These are phyloP conservation scores for Notarius lentiginosus DNA, from an alignment of 2,113 vertebrate genomes.

Conservation along the genomic window DNA sequence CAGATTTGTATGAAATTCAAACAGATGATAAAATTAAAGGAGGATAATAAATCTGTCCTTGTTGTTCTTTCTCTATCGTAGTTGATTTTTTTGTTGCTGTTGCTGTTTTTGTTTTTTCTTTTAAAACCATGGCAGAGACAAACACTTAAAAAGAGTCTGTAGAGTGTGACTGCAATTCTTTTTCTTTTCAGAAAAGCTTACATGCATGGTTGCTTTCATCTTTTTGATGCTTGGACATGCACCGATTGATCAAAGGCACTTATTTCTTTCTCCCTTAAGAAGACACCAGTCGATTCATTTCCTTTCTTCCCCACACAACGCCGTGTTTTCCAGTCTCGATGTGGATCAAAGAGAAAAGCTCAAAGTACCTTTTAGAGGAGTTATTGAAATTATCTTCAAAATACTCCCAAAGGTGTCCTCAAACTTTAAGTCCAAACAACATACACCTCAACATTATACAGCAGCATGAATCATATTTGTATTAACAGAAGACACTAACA, in stretches of 20 bases:
- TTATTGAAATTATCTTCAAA: slow-evolving; percentile 45
- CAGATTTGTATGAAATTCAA: not conserved
- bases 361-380: slow-evolving; percentile 45
- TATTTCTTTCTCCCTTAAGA: slow-evolving; percentile 50
- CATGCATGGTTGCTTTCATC: slow-evolving; percentile 39
- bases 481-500: slow-evolving; percentile 12
- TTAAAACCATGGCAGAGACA: slow-evolving; percentile 24
- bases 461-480: slow-evolving; percentile 1
- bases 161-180: slow-evolving; percentile 36
- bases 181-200: slow-evolving; percentile 40
- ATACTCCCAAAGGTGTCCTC: slow-evolving; percentile 23
- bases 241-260: slow-evolving; percentile 50
- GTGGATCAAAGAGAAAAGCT: slow-evolving; percentile 46
- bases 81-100: not conserved
- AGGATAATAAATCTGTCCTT: slow-evolving; percentile 4
- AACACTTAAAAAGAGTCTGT: slow-evolving; percentile 43
- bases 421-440: slow-evolving; percentile 34
- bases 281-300: slow-evolving; percentile 54
- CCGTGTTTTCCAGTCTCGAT: slow-evolving; percentile 28
- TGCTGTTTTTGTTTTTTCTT: not conserved
- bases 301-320: slow-evolving; percentile 35
- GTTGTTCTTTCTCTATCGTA: not conserved
- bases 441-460: not conserved
- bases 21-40: not conserved
- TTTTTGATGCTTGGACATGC: slow-evolving; percentile 45